phyloP scores from a whole-genome alignment of 1,140 invertebrate species.

The Drosophila trapezifrons region DNA sequence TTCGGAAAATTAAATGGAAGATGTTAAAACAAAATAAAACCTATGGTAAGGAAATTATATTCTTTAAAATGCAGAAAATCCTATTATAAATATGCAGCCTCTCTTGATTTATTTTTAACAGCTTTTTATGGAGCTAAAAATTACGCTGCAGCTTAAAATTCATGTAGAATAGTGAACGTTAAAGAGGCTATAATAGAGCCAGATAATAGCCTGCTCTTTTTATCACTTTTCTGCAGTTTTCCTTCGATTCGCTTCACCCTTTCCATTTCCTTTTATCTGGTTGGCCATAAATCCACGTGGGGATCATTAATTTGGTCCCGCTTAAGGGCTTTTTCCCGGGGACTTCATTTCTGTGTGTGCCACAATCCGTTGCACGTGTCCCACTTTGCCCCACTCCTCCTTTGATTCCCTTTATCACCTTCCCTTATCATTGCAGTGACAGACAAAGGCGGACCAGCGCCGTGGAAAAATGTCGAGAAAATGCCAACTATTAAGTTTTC shows the following conservation, averaged over 20 bases:
- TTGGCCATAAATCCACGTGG: constrained; percentile 60
- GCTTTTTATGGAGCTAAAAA: not conserved
- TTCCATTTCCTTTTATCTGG: constrained; percentile 17
- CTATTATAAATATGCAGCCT: too few species aligned
- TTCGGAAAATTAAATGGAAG: not conserved
- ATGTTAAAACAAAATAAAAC: too few species aligned
- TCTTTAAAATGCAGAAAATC: too few species aligned
- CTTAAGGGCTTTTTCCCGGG: constrained; percentile 34
- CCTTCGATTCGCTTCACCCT: constrained; percentile 12
- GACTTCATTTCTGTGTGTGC: constrained; percentile 22
- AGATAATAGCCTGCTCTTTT: constrained; percentile 4
- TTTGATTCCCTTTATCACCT: constrained; percentile 45
- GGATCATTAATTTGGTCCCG: constrained; percentile 67
- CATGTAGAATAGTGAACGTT: not conserved
- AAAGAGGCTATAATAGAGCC: not conserved
- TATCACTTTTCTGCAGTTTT: constrained; percentile 11
- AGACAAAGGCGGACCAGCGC: constrained; percentile 16
- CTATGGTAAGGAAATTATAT: too few species aligned
- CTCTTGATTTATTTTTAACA: too few species aligned
- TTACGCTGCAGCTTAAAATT: not conserved
- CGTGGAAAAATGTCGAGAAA: not conserved
- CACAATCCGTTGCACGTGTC: constrained; percentile 45
- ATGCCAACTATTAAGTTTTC: constrained; percentile 57
- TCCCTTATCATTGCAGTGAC: constrained; percentile 47
- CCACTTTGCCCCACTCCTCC: constrained; percentile 18